These are phyloP conservation scores for Sebastes ruberrimus DNA, from an alignment of 2,797 vertebrate genomes.

Conservation along the genomic window DNA sequence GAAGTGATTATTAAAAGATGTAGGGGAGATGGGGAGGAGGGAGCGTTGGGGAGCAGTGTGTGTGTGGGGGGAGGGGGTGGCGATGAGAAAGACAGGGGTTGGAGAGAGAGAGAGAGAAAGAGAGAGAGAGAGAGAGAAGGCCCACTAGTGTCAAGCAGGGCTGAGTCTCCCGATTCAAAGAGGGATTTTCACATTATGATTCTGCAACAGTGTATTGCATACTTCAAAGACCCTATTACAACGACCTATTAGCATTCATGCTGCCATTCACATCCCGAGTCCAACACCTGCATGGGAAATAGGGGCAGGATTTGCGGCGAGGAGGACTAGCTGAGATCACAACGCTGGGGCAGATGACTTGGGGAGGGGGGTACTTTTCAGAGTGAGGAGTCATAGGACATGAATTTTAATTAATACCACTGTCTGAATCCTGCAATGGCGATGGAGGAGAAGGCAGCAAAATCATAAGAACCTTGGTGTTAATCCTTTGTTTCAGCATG, in stretches of 20 bases:
- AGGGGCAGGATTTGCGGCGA: conserved; percentile 78
- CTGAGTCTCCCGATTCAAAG: conserved; percentile 79
- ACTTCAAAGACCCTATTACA: conserved; percentile 86
- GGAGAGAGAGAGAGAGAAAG: background rate
- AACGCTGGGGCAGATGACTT: conserved; percentile 60
- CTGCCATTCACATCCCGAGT: conserved; percentile 80
- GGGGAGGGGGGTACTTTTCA: conserved; percentile 53
- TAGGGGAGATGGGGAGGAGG: conserved; percentile 36
- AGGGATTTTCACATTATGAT: conserved; percentile 83
- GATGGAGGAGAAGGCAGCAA: background rate
- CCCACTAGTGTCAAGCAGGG: conserved; percentile 67
- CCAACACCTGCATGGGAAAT: conserved; percentile 84
- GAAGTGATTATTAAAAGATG: conserved; percentile 78
- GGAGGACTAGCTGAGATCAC: conserved; percentile 68
- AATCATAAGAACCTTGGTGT: background rate
- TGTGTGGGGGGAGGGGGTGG: background rate
- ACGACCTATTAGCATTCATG: conserved; percentile 85
- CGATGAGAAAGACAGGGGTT: conserved; percentile 33
- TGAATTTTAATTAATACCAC: conserved; percentile 69
- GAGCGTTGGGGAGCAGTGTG: background rate
- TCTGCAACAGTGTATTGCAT: conserved; percentile 82
- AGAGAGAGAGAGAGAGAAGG: background rate
- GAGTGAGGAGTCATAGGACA: conserved; percentile 47
- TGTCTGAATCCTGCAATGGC: conserved; percentile 25
- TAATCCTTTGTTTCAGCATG: conserved; percentile 6